Percentiles rank a stretch among this genome's conserved stretches.
These are phyloP conservation scores for Actinia equina DNA, from an alignment of 64 coral and sea anemone genomes.

Conservation along the genomic window DNA sequence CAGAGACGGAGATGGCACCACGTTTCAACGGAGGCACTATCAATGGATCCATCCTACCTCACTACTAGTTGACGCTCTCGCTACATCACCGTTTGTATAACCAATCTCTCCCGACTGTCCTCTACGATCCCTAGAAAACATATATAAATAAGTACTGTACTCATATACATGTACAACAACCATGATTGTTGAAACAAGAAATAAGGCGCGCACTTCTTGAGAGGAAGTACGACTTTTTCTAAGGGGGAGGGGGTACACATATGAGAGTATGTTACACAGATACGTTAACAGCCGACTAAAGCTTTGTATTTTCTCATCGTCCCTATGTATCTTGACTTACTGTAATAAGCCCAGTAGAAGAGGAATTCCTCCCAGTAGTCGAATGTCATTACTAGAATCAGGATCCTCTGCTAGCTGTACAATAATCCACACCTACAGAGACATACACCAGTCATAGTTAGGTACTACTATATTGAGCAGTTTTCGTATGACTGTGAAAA, in stretches of 20 bases:
- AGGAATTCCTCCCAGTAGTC: slow-evolving; percentile 92
- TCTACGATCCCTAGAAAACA: background rate
- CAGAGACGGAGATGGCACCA: too few relatives aligned
- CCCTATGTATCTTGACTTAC: slow-evolving; percentile 45
- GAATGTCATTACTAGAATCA: slow-evolving; percentile 93
- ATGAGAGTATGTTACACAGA: too few relatives aligned
- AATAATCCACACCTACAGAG: slow-evolving; percentile 90
- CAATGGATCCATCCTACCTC: background rate
- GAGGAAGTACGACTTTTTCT: too few relatives aligned
- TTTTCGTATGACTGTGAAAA: too few relatives aligned
- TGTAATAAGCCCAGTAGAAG: slow-evolving; percentile 80
- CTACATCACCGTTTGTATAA: background rate
- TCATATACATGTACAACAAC: background rate
- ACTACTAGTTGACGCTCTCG: slow-evolving; percentile 1
- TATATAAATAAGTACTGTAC: background rate
- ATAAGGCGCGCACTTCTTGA: background rate
- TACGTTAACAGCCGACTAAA: too few relatives aligned
- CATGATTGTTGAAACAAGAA: too few relatives aligned
- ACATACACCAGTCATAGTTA: background rate
- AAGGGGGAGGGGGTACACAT: too few relatives aligned
- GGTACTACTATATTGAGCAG: background rate
- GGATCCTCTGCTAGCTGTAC: slow-evolving; percentile 93
- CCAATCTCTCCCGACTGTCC: background rate
- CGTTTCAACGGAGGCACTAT: too few relatives aligned
- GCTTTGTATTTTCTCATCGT: too few relatives aligned